Percentiles rank a stretch among this genome's conserved stretches.
phyloP scores from a whole-genome alignment of 2,888 invertebrate genomes.

The Gymnosoma rotundatum region DNA sequence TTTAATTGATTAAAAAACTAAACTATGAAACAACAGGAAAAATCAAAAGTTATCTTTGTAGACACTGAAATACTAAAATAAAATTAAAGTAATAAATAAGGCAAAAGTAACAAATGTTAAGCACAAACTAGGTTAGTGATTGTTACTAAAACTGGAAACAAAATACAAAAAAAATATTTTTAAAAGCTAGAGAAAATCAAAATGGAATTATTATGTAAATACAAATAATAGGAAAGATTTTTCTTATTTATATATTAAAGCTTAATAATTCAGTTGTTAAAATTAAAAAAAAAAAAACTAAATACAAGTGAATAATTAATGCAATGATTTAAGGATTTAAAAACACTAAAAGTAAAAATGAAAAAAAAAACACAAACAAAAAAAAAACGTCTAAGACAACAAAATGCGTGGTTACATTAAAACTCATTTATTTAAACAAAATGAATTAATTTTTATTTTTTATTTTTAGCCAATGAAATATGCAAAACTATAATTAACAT shows the following conservation, averaged over 20 bases:
- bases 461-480: conserved; percentile 39
- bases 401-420: conserved; percentile 69
- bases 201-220: conserved; percentile 54
- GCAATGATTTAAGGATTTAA: background rate
- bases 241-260: conserved; percentile 11
- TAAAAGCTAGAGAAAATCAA: background rate
- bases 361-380: background rate
- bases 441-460: conserved; percentile 45
- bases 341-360: conserved; percentile 22
- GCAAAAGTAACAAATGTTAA: conserved; percentile 53
- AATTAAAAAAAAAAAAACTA: conserved; percentile 13
- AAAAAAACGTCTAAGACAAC: conserved; percentile 40
- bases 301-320: background rate
- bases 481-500: conserved; percentile 28
- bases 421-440: conserved; percentile 55
- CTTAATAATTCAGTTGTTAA: conserved; percentile 36
- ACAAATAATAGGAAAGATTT: background rate
- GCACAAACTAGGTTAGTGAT: conserved; percentile 71
- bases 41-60: too few relatives aligned
- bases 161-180: conserved; percentile 32
- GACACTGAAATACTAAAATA: conserved; percentile 4
- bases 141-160: conserved; percentile 60
- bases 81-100: conserved; percentile 6
- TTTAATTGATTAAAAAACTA: too few relatives aligned
- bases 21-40: too few relatives aligned